Evolutionary conservation across 1,140 invertebrate genomes (phyloP).

Genomic region (Holcopasites calliopsidis): DNA sequence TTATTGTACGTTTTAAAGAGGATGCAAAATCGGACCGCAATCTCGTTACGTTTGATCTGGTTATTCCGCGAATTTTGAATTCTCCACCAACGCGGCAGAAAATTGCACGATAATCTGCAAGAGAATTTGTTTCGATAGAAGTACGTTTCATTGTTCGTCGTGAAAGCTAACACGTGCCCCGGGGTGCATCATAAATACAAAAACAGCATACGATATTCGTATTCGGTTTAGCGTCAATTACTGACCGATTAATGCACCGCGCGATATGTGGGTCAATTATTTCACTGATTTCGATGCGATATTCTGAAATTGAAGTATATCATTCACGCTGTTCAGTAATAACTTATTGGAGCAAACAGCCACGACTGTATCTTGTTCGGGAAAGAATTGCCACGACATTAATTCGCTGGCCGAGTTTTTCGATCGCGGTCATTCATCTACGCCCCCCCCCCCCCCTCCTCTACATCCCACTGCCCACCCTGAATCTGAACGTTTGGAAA

Average conservation of each 20-base stretch:
- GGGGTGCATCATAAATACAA: constrained; percentile 16
- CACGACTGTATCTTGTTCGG: not conserved
- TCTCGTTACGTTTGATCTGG: not conserved
- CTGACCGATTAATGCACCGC: constrained; percentile 10
- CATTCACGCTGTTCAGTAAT: not conserved
- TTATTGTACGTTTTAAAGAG: not conserved
- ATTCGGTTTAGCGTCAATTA: constrained; percentile 19
- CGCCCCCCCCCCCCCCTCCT: no score
- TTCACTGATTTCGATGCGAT: constrained; percentile 5
- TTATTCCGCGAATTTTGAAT: not conserved
- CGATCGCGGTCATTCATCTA: no score
- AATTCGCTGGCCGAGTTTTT: no score
- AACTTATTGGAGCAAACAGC: not conserved
- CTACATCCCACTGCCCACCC: no score
- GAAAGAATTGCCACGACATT: not conserved
- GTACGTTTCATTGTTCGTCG: constrained; percentile 10
- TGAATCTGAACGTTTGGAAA: no score
- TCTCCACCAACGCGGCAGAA: not conserved
- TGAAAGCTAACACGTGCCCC: constrained; percentile 7
- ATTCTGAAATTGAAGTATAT: not conserved
- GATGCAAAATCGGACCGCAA: not conserved
- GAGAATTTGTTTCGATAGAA: not conserved
- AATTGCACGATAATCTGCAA: constrained; percentile 1
- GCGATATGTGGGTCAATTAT: constrained; percentile 11
- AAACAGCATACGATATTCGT: not conserved